Evolutionary conservation across 2,888 invertebrate genomes (phyloP), one percentile per base, ranked within the genome.

Genomic region (Agrotis exclamationis): DNA sequence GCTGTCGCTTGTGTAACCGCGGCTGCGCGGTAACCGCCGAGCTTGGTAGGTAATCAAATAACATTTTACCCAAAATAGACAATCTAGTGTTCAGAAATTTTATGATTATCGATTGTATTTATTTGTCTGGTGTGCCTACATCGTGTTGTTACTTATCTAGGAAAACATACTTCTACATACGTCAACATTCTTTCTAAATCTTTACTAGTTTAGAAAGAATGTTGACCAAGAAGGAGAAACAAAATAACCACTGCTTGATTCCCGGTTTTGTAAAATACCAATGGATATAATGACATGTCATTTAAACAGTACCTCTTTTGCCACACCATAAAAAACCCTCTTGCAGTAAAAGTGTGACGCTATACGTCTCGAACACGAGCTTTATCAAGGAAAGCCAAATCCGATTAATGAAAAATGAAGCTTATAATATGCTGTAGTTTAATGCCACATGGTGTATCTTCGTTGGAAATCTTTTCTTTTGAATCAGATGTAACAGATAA

Each of bases 1-100:
- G 63, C 63, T 53, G 51, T 28, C 63, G 54, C 56, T 83, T 85
- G 76, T 63, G 82, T 76, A 85, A 84, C 85, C 84, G 45, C 53
- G 57, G 73, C 48, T 16, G 62, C 58, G 56, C 64, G 24, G 65
- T 70, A 63, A 76, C 84, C 75, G 65, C 71, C 45, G 63, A 20
- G 48, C 63, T 54, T n/a, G 51, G 63, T 51, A 53, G 51, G 80
- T 82, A 80, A 84, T 72, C 77, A 78, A 78, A 85, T 83, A 80
- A 57, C 77, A 76, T 69, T 76, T 85, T 77, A 72, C 63, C 69
- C 50, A 71, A 76, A 79, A 79, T 74, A 65, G 64, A 76, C 66
- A 53, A 66, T 74, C 51, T 44, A 53, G 45, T 50, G 53, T 48
- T 44, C 18, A 20, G 20, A 56, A 63, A 48, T 58, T 16, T 66